Evolutionary conservation across 2,797 vertebrate species (phyloP).

Genomic region (Acomys russatus): DNA sequence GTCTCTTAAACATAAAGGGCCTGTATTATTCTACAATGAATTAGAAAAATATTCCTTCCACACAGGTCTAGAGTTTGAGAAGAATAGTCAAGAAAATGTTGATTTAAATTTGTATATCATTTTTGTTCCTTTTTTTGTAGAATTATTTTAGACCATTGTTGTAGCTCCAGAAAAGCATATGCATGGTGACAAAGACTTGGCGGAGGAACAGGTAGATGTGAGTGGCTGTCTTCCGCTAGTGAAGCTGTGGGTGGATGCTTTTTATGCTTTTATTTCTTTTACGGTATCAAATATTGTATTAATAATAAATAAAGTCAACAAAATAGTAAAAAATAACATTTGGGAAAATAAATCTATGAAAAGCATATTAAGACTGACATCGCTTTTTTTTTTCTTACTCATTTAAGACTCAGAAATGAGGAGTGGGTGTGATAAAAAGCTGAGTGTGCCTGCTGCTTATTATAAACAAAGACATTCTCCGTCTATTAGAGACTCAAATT

Average conservation of each 20-base stretch:
- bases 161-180: neutral
- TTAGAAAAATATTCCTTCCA: neutral
- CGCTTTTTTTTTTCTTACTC: neutral
- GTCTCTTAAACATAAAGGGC: neutral
- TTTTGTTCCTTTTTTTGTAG: neutral
- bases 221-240: neutral
- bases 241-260: conserved; percentile 29
- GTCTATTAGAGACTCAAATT: conserved; percentile 86
- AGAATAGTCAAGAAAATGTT: conserved; percentile 5
- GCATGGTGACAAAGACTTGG: neutral
- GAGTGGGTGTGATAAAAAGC: conserved; percentile 68
- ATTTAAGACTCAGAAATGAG: conserved; percentile 55
- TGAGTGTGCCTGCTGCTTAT: conserved; percentile 54
- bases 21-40: conserved; percentile 15
- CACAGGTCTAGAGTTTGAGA: neutral
- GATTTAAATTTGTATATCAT: neutral
- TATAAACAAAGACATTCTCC: conserved; percentile 81
- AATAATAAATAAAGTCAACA: conserved; percentile 69
- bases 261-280: conserved; percentile 60
- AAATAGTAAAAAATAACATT: conserved; percentile 68
- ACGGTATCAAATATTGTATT: conserved; percentile 62
- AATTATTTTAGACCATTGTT: conserved; percentile 1
- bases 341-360: conserved; percentile 56
- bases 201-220: neutral
- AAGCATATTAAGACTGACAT: conserved; percentile 70